Evolutionary conservation across 1,140 invertebrate species (phyloP).

Genomic region (Stratiolaelaps scimitus): DNA sequence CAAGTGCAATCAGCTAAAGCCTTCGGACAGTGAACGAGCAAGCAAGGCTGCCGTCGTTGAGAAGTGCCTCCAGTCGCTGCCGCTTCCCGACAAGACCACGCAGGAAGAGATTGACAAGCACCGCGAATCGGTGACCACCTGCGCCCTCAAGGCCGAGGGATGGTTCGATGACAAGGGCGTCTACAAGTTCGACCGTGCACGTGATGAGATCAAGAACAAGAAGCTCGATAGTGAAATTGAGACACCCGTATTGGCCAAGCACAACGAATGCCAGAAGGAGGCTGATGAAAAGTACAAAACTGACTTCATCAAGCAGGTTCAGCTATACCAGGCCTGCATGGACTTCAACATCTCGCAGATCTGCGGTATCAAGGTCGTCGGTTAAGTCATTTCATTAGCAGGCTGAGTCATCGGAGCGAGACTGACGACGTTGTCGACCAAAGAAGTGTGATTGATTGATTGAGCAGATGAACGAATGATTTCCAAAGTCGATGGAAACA

Average conservation of each 20-base stretch:
- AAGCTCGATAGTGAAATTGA: constrained; percentile 34
- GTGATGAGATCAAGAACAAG: constrained; percentile 37
- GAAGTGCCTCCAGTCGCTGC: constrained; percentile 33
- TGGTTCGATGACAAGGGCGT: constrained; percentile 36
- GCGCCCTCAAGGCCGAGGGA: constrained; percentile 34
- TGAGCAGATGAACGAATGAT: too few relatives aligned
- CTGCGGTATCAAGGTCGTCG: constrained; percentile 28
- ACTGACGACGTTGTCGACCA: too few relatives aligned
- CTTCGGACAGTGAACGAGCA: constrained; percentile 33
- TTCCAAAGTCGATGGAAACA: too few relatives aligned
- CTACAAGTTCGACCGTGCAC: constrained; percentile 37
- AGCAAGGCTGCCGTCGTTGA: constrained; percentile 34
- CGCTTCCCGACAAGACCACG: constrained; percentile 31
- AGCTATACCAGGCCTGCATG: constrained; percentile 39
- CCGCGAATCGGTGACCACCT: constrained; percentile 34
- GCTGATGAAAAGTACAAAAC: constrained; percentile 30
- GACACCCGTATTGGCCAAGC: constrained; percentile 32
- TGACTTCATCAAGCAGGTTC: constrained; percentile 36
- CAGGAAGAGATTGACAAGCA: constrained; percentile 35
- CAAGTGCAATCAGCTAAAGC: constrained; percentile 34
- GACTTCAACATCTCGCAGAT: constrained; percentile 37
- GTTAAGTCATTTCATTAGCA: constrained; percentile 6
- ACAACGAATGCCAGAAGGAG: constrained; percentile 34
- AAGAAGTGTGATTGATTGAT: too few relatives aligned
- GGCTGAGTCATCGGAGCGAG: too few relatives aligned